Conservation (phyloP, 2,113 vertebrate species). For the Chlorodrepanis virens region DNA sequence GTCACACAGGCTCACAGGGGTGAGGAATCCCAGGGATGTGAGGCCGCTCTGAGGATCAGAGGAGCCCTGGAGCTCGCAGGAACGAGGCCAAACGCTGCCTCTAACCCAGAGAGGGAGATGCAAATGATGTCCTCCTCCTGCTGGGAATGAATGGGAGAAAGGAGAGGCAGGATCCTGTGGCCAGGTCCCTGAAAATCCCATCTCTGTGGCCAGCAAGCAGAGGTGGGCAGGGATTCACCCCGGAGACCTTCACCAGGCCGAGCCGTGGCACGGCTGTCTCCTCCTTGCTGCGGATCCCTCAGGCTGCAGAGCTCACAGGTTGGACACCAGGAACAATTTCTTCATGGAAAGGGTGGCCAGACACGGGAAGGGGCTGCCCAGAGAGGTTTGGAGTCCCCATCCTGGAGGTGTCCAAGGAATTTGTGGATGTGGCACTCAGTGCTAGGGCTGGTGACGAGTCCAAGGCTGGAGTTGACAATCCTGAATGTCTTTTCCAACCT, state of each 20-base stretch:
- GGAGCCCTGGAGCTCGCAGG: not conserved
- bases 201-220: not conserved
- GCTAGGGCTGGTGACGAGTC: not conserved
- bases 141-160: not conserved
- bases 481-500: not conserved
- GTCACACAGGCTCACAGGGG: not conserved
- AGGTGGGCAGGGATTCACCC: not conserved
- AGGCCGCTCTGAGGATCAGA: not conserved
- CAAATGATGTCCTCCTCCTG: not conserved
- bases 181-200: accelerated
- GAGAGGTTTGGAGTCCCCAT: not conserved
- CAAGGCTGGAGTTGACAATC: not conserved
- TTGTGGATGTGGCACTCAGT: not conserved
- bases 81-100: not conserved
- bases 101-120: not conserved
- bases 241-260: not conserved
- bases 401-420: not conserved
- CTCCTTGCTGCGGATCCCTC: accelerated
- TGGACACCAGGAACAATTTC: not conserved
- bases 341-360: not conserved
- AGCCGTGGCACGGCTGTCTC: accelerated
- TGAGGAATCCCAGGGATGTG: not conserved
- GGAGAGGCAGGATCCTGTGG: not conserved
- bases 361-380: not conserved
- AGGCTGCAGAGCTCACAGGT: not conserved